These are phyloP conservation scores for Smittia aterrima DNA, from an alignment of 2,888 invertebrate genomes.

Conservation along the genomic window DNA sequence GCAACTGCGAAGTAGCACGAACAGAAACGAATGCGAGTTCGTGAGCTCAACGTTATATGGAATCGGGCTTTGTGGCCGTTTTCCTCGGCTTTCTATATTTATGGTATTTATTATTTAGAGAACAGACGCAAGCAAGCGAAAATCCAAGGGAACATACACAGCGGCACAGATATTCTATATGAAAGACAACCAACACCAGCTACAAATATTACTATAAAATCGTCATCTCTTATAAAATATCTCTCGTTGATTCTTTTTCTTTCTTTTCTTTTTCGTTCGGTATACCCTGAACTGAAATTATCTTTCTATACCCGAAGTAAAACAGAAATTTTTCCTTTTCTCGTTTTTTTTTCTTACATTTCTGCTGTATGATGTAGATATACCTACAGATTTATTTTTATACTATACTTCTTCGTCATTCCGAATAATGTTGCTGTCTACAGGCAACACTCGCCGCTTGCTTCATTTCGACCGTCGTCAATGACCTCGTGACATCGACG, in stretches of 20 bases:
- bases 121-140: constrained; percentile 42
- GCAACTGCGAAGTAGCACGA: neutral
- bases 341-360: constrained; percentile 36
- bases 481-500: neutral
- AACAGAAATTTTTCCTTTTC: constrained; percentile 31
- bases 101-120: constrained; percentile 42
- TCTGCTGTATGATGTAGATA: constrained; percentile 35
- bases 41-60: constrained; percentile 12
- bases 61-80: constrained; percentile 32
- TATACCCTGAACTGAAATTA: constrained; percentile 37
- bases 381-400: constrained; percentile 41
- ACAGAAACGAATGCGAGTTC: neutral
- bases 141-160: constrained; percentile 41
- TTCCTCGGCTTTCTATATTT: constrained; percentile 40
- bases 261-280: constrained; percentile 31
- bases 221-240: constrained; percentile 42
- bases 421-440: constrained; percentile 28
- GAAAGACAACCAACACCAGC: constrained; percentile 35
- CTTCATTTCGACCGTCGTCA: neutral
- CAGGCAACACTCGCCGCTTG: constrained; percentile 26
- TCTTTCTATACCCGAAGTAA: constrained; percentile 32
- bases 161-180: constrained; percentile 22
- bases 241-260: constrained; percentile 40
- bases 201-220: constrained; percentile 37
- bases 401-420: constrained; percentile 36